Evolutionary conservation across 2,113 vertebrate species (phyloP).

Genomic region (Corythaixoides concolor): DNA sequence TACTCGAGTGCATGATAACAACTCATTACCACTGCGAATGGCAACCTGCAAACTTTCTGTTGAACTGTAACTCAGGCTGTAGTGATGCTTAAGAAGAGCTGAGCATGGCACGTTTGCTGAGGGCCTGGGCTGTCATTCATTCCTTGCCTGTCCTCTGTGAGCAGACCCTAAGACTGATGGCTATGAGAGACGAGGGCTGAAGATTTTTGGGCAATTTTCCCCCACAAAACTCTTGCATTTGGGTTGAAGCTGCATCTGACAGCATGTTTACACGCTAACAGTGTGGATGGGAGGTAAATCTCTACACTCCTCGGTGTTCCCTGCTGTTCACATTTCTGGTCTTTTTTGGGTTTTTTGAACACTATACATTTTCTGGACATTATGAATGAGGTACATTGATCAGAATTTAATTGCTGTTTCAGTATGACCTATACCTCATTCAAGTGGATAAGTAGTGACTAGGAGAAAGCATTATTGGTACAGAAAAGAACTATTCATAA

Average conservation of each 20-base stretch:
- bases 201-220: background rate
- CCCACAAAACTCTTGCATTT: background rate
- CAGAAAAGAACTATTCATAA: constrained; percentile 8
- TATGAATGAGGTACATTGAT: background rate
- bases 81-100: background rate
- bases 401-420: background rate
- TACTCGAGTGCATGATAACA: background rate
- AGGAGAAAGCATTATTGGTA: background rate
- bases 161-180: background rate
- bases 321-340: background rate
- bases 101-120: background rate
- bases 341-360: background rate
- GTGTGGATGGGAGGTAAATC: background rate
- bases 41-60: background rate
- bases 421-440: background rate
- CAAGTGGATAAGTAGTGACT: background rate
- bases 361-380: background rate
- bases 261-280: background rate
- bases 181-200: background rate
- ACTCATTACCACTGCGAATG: background rate
- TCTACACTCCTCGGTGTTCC: background rate
- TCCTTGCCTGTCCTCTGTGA: background rate
- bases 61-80: background rate
- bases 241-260: background rate
- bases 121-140: background rate